Evolutionary conservation across 2,797 vertebrate species (phyloP).

Genomic region (Megalops cyprinoides): DNA sequence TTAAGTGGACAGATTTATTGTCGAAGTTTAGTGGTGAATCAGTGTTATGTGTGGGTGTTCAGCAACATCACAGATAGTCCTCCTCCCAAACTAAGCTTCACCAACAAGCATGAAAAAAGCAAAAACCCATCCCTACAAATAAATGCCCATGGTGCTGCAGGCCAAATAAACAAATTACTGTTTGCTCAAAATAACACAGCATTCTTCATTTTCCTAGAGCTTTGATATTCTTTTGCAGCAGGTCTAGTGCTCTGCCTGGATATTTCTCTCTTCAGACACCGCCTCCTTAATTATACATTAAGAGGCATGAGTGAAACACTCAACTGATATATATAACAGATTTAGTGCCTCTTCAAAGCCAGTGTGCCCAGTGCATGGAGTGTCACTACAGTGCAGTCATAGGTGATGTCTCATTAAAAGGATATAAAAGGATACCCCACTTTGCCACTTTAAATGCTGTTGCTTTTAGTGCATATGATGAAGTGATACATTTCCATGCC

Average conservation of each 20-base stretch:
- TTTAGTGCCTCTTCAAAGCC: not conserved
- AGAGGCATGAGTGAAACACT: not conserved
- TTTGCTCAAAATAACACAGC: too few species aligned
- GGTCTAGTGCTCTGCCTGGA: not conserved
- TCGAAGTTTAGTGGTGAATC: not conserved
- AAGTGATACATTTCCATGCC: not conserved
- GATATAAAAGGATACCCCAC: too few species aligned
- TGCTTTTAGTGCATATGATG: not conserved
- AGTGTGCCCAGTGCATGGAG: not conserved
- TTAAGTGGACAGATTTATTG: constrained; percentile 5
- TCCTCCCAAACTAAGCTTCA: not conserved
- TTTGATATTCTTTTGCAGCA: constrained; percentile 5
- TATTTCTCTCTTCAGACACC: not conserved
- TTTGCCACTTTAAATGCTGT: not conserved
- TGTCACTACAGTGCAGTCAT: not conserved
- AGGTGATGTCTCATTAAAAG: not conserved
- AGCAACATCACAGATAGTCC: not conserved
- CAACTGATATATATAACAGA: not conserved
- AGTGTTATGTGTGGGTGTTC: not conserved
- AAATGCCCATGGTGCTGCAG: not conserved
- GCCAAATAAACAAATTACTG: too few species aligned
- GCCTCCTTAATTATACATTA: constrained; percentile 12
- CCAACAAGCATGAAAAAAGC: not conserved
- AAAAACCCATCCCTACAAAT: not conserved
- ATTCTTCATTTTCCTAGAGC: not conserved